Evolutionary conservation across 30 jellyfish, hydroid and myxozoan species (phyloP).

Genomic region (Aurelia aurita complex sp. Pacific): DNA sequence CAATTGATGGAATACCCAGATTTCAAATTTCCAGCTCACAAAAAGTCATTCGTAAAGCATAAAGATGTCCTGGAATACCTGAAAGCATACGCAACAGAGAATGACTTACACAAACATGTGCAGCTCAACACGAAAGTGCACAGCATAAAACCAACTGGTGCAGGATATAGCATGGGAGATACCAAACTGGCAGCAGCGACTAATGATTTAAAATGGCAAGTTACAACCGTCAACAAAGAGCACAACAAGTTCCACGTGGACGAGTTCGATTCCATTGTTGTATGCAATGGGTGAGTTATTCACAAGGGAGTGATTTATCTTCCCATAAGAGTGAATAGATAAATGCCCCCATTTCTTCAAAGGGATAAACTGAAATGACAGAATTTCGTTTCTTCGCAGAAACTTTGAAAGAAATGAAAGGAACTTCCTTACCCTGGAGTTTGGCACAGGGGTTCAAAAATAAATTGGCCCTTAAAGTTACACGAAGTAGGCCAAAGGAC

Average conservation of each 20-base stretch:
- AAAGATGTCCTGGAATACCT: slow-evolving; percentile 57
- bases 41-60: slow-evolving; percentile 62
- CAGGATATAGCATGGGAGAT: no score
- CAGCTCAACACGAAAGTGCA: slow-evolving; percentile 41
- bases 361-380: neutral
- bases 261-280: slow-evolving; percentile 70
- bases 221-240: slow-evolving; percentile 8
- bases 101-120: slow-evolving; percentile 22
- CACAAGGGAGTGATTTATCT: neutral
- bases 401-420: no score
- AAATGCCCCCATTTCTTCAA: neutral
- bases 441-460: no score
- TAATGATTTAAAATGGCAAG: slow-evolving; percentile 32
- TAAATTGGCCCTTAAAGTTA: no score
- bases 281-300: slow-evolving; percentile 79
- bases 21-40: slow-evolving; percentile 54
- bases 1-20: slow-evolving; percentile 85
- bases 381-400: no score
- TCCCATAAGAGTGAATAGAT: neutral
- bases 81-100: slow-evolving; percentile 35
- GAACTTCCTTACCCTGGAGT: no score
- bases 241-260: slow-evolving; percentile 4
- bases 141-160: slow-evolving; percentile 32
- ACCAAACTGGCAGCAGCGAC: no score
- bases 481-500: no score